These are phyloP conservation scores for Acanthococcus lagerstroemiae DNA, from an alignment of 2,888 invertebrate genomes.

Conservation along the genomic window DNA sequence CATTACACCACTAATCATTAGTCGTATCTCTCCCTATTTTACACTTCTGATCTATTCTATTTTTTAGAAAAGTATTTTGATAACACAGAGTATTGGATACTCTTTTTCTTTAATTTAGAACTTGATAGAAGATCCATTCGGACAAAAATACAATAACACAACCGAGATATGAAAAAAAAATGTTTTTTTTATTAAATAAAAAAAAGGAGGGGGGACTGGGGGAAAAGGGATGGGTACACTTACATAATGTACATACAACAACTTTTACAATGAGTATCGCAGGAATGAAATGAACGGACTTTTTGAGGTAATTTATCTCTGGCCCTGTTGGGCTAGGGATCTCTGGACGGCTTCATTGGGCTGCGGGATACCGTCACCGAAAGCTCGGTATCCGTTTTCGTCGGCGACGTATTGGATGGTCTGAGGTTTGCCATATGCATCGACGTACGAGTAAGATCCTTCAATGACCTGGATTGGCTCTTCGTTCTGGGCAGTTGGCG, in stretches of 20 bases:
- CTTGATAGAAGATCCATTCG: not conserved
- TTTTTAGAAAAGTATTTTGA: no score
- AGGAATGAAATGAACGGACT: slow-evolving; percentile 2
- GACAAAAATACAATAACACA: not conserved
- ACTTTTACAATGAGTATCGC: slow-evolving; percentile 22
- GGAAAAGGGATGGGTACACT: not conserved
- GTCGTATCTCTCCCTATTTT: no score
- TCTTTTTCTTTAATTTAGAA: no score
- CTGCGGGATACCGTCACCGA: slow-evolving; percentile 41
- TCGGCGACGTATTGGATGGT: slow-evolving; percentile 38
- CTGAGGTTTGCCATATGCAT: slow-evolving; percentile 38
- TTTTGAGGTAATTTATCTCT: slow-evolving; percentile 4
- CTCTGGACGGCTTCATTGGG: slow-evolving; percentile 9
- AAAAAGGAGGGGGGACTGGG: not conserved
- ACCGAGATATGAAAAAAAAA: not conserved
- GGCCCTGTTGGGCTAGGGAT: not conserved
- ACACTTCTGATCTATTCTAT: no score
- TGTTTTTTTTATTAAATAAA: not conserved
- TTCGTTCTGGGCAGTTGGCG: slow-evolving; percentile 34
- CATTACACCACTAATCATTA: no score
- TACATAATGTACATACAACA: slow-evolving; percentile 7
- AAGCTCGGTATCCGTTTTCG: slow-evolving; percentile 48
- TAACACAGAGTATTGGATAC: no score
- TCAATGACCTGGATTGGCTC: slow-evolving; percentile 37
- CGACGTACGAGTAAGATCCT: slow-evolving; percentile 38